These are phyloP conservation scores for Synodontis membranacea DNA, from an alignment of 2,113 vertebrate genomes.

Conservation along the genomic window DNA sequence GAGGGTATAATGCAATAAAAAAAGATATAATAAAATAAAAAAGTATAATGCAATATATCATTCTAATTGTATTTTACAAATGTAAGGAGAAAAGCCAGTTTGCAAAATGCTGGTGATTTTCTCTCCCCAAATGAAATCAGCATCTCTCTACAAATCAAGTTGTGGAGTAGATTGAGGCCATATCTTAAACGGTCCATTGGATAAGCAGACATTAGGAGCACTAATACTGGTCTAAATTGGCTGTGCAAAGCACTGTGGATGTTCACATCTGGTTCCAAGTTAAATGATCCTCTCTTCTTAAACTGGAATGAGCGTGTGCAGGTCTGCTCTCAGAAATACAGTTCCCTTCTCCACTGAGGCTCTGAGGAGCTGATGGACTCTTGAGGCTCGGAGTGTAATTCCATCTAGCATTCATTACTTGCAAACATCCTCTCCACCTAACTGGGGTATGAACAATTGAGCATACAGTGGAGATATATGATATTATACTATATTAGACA, in stretches of 20 bases:
- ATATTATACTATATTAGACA: background rate
- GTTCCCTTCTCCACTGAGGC: slow-evolving; percentile 1
- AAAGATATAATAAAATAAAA: too few relatives aligned
- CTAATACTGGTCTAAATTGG: background rate
- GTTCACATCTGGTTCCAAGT: background rate
- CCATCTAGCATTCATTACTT: background rate
- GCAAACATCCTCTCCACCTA: background rate
- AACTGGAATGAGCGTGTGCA: background rate
- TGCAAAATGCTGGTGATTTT: slow-evolving; percentile 3
- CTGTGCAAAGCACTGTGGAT: background rate
- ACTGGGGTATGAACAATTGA: background rate
- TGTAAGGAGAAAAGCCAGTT: background rate
- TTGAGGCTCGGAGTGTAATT: background rate
- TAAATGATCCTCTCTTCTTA: background rate
- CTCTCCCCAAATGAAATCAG: background rate
- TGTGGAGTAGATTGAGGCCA: background rate
- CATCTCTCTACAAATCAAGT: background rate
- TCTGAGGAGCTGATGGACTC: background rate
- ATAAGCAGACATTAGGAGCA: slow-evolving; percentile 8
- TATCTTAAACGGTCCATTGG: background rate
- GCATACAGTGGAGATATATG: background rate
- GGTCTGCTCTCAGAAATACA: background rate
- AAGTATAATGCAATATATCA: background rate
- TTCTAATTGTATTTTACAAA: background rate
- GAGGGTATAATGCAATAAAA: background rate